These are phyloP conservation scores for Sceloporus tristichus DNA, from an alignment of 2,113 vertebrate genomes.

Conservation along the genomic window DNA sequence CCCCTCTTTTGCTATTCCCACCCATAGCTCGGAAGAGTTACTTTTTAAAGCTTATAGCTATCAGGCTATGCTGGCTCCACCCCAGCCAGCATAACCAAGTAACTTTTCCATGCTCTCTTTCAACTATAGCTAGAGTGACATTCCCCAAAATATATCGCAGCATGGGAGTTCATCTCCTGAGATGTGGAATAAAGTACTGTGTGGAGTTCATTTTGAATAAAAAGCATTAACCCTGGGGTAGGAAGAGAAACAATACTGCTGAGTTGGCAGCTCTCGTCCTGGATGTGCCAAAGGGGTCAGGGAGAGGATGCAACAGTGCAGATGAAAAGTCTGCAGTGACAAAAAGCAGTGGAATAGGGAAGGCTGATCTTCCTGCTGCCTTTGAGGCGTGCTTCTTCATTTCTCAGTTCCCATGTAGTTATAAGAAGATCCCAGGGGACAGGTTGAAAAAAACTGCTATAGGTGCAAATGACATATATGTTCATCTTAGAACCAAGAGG, in stretches of 20 bases:
- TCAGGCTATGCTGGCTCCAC: no score
- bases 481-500: constrained; percentile 26
- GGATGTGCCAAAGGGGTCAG: constrained; percentile 17
- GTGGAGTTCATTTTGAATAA: constrained; percentile 34
- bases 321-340: neutral
- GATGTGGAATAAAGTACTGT: constrained; percentile 16
- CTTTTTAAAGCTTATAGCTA: no score
- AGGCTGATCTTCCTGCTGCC: neutral
- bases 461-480: constrained; percentile 23
- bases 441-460: neutral
- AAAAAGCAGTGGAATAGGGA: neutral
- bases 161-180: constrained; percentile 14
- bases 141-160: constrained; percentile 15
- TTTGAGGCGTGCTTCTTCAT: constrained; percentile 9
- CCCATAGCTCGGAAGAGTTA: no score
- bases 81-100: neutral
- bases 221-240: constrained; percentile 14
- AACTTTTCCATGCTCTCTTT: neutral
- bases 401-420: neutral
- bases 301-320: constrained; percentile 2
- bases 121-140: neutral
- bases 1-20: neutral
- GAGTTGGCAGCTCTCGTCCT: constrained; percentile 36
- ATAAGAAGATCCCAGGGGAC: constrained; percentile 3
- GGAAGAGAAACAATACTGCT: constrained; percentile 14